phyloP scores from a whole-genome alignment of 2,797 vertebrate species.

The Sebastes oblongus region DNA sequence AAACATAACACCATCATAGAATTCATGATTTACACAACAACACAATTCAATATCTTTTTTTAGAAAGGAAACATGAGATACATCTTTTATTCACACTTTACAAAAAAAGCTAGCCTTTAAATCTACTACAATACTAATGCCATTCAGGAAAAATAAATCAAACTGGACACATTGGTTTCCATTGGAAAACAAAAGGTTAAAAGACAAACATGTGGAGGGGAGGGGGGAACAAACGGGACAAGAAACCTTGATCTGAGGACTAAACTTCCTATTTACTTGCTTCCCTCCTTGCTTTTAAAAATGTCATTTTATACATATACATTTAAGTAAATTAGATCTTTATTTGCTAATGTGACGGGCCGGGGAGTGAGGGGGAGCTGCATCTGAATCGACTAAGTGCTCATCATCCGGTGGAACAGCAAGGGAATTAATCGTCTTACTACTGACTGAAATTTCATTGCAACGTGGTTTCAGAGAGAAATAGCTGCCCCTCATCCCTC shows the following conservation, averaged over 20 bases:
- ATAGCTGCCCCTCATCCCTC: constrained; percentile 50
- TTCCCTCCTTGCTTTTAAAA: constrained; percentile 71
- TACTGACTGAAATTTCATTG: constrained; percentile 19
- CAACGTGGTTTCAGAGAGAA: constrained; percentile 28
- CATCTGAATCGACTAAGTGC: constrained; percentile 82
- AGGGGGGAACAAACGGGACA: constrained; percentile 52
- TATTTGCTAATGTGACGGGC: constrained; percentile 27
- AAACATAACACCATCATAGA: constrained; percentile 75
- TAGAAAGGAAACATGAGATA: constrained; percentile 94
- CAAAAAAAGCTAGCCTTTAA: constrained; percentile 88
- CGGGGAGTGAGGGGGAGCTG: constrained; percentile 45
- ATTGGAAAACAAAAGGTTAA: constrained; percentile 77
- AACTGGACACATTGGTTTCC: constrained; percentile 88
- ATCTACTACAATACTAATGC: constrained; percentile 92
- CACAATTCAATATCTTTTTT: constrained; percentile 88
- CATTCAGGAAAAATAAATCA: constrained; percentile 85
- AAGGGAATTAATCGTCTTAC: constrained; percentile 37
- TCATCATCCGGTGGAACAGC: constrained; percentile 75
- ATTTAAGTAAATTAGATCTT: constrained; percentile 48
- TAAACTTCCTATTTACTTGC: constrained; percentile 75
- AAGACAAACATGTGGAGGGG: constrained; percentile 59
- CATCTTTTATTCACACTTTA: constrained; percentile 98
- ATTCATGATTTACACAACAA: constrained; percentile 91
- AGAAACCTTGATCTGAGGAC: constrained; percentile 66
- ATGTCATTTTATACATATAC: constrained; percentile 48